Base-by-base conservation (phyloP, 2,113 vertebrate species). In the Cyprinodon brontotheroides region DNA sequence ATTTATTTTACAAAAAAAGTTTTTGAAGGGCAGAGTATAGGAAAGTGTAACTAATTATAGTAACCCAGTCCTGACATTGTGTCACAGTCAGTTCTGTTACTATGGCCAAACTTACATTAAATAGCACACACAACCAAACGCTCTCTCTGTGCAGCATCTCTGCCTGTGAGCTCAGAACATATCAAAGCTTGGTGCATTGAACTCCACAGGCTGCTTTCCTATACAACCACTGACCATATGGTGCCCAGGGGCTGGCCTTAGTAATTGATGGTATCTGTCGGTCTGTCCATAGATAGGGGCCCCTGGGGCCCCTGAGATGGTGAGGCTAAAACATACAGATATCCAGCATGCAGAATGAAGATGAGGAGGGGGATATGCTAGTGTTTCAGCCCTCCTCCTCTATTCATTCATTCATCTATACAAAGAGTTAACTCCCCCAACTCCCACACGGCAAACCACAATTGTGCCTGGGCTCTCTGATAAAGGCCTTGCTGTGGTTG, bases 151-250 rank as follows among this genome's bases (percentile, higher is more conserved):
- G 63, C 71, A 43, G 79, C 90, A 86, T 88, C 86, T 90, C 78
- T 89, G 90, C 83, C 83, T 68, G 86, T 79, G 69, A 77, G 70
- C 77, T 74, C 79, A 74, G 91, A 91, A 92, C 94, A 94, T 93
- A 92, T 93, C 92, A 89, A 92, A 85, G 69, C 80, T 88, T 72
- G 88, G 77, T 81, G 73, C 77, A 83, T 78, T 77, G 72, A 82
- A 83, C 77, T 86, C 87, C 89, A 87, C 89, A 89, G 91, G 87
- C 74, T 87, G 70, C 29, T 77, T 83, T 91, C 91, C 93, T 92
- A 92, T 94, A 92, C 84, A 91, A 90, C 90, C 93, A 86, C 85
- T 77, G 81, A 92, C 94, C 96, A 96, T 95, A 96, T 96, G 96
- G 91, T 87, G 78, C 84, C 85, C 93, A 94, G 86, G 75, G 91